A percentile compares a stretch with the other conserved stretches of the same genome.
phyloP scores from a whole-genome alignment of 1,140 invertebrate genomes.

The Drosophila prosaltans region DNA sequence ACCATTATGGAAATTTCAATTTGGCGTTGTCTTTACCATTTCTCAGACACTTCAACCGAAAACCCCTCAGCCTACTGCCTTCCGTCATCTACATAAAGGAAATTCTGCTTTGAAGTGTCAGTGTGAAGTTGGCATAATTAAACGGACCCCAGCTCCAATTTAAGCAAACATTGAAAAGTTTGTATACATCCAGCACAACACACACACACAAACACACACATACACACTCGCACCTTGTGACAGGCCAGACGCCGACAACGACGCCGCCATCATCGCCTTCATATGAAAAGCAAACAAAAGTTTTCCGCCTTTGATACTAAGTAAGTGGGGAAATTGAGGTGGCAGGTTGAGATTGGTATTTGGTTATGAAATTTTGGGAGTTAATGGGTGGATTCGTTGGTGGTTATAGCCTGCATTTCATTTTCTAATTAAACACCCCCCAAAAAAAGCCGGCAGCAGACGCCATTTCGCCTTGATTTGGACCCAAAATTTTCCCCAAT shows the following conservation, averaged over 20 bases:
- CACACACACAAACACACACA: slow-evolving; percentile 25
- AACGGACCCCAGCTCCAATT: slow-evolving; percentile 43
- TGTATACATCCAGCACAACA: slow-evolving; percentile 9
- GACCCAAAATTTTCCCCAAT: not conserved
- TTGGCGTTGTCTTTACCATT: slow-evolving; percentile 42
- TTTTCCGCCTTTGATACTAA: slow-evolving; percentile 61
- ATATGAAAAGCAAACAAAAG: slow-evolving; percentile 42
- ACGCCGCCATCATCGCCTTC: slow-evolving; percentile 33
- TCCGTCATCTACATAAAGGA: not conserved
- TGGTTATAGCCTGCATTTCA: slow-evolving; percentile 57
- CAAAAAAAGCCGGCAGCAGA: slow-evolving; percentile 48
- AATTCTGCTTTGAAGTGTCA: slow-evolving; percentile 79
- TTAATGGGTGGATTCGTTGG: slow-evolving; percentile 36
- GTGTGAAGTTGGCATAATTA: slow-evolving; percentile 82
- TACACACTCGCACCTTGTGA: slow-evolving; percentile 59
- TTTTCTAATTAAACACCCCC: slow-evolving; percentile 79
- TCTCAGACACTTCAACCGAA: slow-evolving; percentile 31
- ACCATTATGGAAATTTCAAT: slow-evolving; percentile 16
- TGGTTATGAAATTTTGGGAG: slow-evolving; percentile 1
- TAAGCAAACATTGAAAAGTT: slow-evolving; percentile 40
- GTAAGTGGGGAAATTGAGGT: slow-evolving; percentile 18
- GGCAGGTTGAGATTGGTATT: not conserved
- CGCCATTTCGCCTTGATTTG: slow-evolving; percentile 25
- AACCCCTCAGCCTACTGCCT: not conserved
- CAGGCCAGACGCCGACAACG: slow-evolving; percentile 36